Base-by-base conservation (phyloP, 2,797 vertebrate genomes). In the Aldrovandia affinis region DNA sequence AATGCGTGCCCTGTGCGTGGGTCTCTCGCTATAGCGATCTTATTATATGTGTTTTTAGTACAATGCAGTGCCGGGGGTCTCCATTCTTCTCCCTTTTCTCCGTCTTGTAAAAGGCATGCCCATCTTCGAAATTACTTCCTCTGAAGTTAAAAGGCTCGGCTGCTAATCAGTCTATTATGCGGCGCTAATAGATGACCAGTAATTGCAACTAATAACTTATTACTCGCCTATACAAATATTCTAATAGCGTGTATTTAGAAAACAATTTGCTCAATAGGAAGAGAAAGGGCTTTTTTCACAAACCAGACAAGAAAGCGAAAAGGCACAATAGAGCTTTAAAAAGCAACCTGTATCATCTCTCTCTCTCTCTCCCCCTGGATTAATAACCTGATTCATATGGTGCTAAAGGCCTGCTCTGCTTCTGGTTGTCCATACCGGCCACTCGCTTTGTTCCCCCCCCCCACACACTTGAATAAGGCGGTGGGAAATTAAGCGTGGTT, bases 191-290 rank as follows among this genome's bases (percentile, higher is more conserved):
- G 94, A 96, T 94, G 93, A 96, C 95, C 95, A 96, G 95, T 96
- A 96, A 96, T 96, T 96, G 95, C 93, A 94, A 95, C 94, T 96
- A 96, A 96, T 95, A 96, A 95, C 91, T 94, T 96, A 95, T 96
- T 95, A 94, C 93, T 95, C 94, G 93, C 95, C 95, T 94, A 93
- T 94, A 94, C 94, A 95, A 94, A 96, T 95, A 96, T 95, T 96
- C 94, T 96, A 96, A 96, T 96, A 94, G 93, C 95, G 92, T 93
- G 94, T 96, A 96, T 95, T 96, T 96, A 95, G 93, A 94, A 94
- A 90, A 93, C 91, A 93, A 88, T 95, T 96, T 91, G 84, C 93
- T 95, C 93, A 95, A 93, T 95, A 92, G 92, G 93, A 89, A 83
- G 83, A 93, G 89, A 92, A 68, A 75, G 78, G 87, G 47, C 86